Evolutionary conservation across 2,113 vertebrate species (phyloP), one percentile per base, ranked within the genome.

Genomic region (Syngnathoides biaculeatus): DNA sequence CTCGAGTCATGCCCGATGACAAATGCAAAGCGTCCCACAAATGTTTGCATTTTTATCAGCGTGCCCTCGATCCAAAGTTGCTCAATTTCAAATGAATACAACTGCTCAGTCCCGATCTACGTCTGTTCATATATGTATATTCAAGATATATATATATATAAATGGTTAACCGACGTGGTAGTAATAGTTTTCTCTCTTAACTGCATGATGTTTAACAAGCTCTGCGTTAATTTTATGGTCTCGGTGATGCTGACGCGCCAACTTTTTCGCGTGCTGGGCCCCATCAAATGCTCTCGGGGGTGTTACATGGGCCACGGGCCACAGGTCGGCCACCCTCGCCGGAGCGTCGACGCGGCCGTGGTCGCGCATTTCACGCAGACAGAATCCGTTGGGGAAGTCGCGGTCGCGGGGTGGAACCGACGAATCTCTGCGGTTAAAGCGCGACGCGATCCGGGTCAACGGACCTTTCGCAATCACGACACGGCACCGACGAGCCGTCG

Each of bases 401-500:
- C 71, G 77, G 77, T 75, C 26, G 67, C 73, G 53, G 81, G 73
- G 79, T 76, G 79, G 75, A 35, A 2, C 8, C 39, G 57, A 59
- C 19, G 17, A 30, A 59, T n/a, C 40, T 26, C 15, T 87, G 87
- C 75, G 85, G 85, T 82, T 73, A 58, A 26, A 15, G 38, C 68
- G 67, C 35, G 38, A 45, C 14, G 55, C 64, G 26, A 53, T 77
- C 64, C 87, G 75, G 72, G 85, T 91, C 82, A 88, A 67, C 73
- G 84, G 82, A 86, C 75, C 79, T 86, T 83, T 68, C 77, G 66
- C 50, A 5, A 65, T 70, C 39, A 38, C 63, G 67, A 81, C 35
- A 8, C 27, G 30, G 68, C 64, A 55, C 57, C 19, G 27, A 73
- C 55, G 42, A 76, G 30, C 35, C 48, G 30, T 40, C 39, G 0